phyloP scores from a whole-genome alignment of 2,888 invertebrate species.

The Xanthia togata region DNA sequence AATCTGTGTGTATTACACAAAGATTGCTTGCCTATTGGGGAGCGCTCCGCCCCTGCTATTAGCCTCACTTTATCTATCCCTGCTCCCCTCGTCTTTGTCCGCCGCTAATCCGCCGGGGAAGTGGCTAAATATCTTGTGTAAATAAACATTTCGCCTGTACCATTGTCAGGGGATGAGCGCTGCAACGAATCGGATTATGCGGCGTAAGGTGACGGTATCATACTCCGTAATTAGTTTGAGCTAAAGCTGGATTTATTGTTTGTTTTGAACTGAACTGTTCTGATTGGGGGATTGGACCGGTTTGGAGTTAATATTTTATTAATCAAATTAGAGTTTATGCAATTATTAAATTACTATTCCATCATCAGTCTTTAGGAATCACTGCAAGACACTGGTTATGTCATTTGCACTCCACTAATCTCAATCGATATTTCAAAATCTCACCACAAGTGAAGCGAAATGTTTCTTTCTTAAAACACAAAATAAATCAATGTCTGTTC shows the following conservation, averaged over 20 bases:
- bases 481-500: conserved; percentile 50
- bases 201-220: conserved; percentile 82
- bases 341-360: neutral
- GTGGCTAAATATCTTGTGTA: conserved; percentile 90
- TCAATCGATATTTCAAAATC: conserved; percentile 17
- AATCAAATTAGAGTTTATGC: neutral
- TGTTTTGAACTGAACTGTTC: conserved; percentile 37
- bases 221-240: conserved; percentile 81
- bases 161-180: conserved; percentile 85
- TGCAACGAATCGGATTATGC: conserved; percentile 87
- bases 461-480: conserved; percentile 51
- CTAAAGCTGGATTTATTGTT: conserved; percentile 78
- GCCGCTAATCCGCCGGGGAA: conserved; percentile 88
- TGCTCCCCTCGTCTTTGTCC: conserved; percentile 84
- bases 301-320: conserved; percentile 17
- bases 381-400: neutral
- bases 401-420: neutral
- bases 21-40: conserved; percentile 79
- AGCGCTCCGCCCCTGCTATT: conserved; percentile 86
- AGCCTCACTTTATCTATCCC: conserved; percentile 84
- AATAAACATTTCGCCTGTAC: conserved; percentile 88
- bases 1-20: conserved; percentile 86
- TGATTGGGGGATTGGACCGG: conserved; percentile 2
- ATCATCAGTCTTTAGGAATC: neutral
- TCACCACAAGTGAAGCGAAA: conserved; percentile 16